Conservation (phyloP, 1,140 invertebrate genomes). For the Dendrolimus kikuchii region DNA sequence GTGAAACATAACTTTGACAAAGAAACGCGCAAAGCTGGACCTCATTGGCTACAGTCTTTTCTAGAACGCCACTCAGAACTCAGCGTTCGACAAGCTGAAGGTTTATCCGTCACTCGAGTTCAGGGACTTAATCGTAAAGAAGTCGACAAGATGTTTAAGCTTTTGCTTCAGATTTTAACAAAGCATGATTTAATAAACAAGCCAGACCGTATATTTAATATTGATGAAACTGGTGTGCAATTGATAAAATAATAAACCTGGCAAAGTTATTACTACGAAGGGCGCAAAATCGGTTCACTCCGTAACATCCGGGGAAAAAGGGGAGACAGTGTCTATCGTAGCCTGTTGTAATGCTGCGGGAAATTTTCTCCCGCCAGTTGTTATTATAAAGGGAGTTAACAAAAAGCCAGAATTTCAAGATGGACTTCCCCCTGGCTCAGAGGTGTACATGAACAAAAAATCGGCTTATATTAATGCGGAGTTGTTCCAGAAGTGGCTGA, state of each 20-base stretch:
- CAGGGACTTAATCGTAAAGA: too few species aligned
- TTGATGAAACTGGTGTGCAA: constrained; percentile 48
- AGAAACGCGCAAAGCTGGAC: background rate
- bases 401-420: constrained; percentile 42
- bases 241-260: constrained; percentile 48
- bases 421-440: constrained; percentile 32
- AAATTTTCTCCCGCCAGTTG: constrained; percentile 30
- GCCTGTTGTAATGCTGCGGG: constrained; percentile 44
- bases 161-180: too few species aligned
- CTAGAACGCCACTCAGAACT: background rate
- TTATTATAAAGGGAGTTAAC: constrained; percentile 35
- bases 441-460: constrained; percentile 39
- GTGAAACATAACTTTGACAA: background rate
- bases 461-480: constrained; percentile 41
- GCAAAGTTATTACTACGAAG: constrained; percentile 51
- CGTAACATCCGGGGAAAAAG: constrained; percentile 43
- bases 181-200: too few species aligned
- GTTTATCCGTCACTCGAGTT: too few species aligned
- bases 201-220: constrained; percentile 19
- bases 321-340: constrained; percentile 42
- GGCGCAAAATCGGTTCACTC: constrained; percentile 37
- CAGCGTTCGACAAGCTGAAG: background rate
- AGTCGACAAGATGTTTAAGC: too few species aligned
- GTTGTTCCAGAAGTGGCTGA: constrained; percentile 37
- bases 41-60: background rate